Conservation (phyloP, 2,797 vertebrate species). For the Lateolabrax maculatus region DNA sequence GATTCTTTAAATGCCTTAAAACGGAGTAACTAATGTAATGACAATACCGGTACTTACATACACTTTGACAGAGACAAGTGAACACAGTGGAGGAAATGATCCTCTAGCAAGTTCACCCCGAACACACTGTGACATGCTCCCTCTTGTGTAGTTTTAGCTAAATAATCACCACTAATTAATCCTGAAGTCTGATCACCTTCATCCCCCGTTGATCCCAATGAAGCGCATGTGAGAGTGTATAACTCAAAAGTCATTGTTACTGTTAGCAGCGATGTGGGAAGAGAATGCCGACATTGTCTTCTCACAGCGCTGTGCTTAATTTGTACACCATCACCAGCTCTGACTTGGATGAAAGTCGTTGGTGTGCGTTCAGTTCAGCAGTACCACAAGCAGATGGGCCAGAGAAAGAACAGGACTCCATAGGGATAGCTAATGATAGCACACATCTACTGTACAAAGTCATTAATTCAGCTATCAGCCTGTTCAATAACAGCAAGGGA, state of each 20-base stretch:
- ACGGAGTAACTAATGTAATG: not conserved
- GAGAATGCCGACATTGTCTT: slow-evolving; percentile 23
- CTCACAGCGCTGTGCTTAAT: slow-evolving; percentile 44
- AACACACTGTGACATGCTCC: slow-evolving; percentile 17
- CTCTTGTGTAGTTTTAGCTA: slow-evolving; percentile 39
- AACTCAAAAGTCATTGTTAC: slow-evolving; percentile 30
- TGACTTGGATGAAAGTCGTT: slow-evolving; percentile 36
- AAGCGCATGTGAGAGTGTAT: slow-evolving; percentile 25
- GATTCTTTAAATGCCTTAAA: not conserved
- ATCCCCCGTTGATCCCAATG: slow-evolving; percentile 27
- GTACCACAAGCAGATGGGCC: slow-evolving; percentile 61
- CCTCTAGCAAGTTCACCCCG: slow-evolving; percentile 14
- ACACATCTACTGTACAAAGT: slow-evolving; percentile 58
- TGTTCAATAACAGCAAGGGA: slow-evolving; percentile 51
- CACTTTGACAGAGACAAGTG: slow-evolving; percentile 14
- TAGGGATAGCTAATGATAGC: slow-evolving; percentile 65
- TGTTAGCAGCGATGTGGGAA: slow-evolving; percentile 34
- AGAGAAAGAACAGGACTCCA: slow-evolving; percentile 45
- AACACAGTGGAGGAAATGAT: slow-evolving; percentile 12
- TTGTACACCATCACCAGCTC: slow-evolving; percentile 33
- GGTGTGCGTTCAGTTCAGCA: slow-evolving; percentile 35
- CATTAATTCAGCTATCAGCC: slow-evolving; percentile 64
- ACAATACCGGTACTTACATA: not conserved
- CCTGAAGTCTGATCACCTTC: slow-evolving; percentile 58
- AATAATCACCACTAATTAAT: slow-evolving; percentile 59